These are phyloP conservation scores for Orchestia grillus DNA, from an alignment of 1,140 invertebrate species.

Conservation along the genomic window DNA sequence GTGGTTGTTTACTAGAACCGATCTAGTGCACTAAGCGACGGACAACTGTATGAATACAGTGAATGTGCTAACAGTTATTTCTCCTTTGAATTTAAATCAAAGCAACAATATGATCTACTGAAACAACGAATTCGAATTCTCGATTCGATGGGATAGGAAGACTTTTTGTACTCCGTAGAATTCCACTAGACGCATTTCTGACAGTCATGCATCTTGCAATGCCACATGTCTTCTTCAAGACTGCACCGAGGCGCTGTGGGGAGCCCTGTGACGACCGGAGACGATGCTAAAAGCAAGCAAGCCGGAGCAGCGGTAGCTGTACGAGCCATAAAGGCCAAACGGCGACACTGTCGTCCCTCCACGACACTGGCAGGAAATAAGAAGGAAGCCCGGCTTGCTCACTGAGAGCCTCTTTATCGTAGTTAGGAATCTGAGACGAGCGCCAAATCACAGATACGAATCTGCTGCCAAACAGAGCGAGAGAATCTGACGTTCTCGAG, in stretches of 20 bases:
- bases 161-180: no score
- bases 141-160: no score
- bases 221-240: not conserved
- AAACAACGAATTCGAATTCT: no score
- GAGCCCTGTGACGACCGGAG: not conserved
- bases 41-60: no score
- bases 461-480: not conserved
- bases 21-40: no score
- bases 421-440: not conserved
- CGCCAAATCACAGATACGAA: not conserved
- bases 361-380: not conserved
- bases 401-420: not conserved
- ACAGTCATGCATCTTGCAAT: not conserved
- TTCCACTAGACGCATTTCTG: not conserved
- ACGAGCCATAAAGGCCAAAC: not conserved
- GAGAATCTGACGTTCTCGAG: not conserved
- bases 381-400: not conserved
- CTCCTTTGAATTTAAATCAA: no score
- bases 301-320: not conserved
- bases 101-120: no score
- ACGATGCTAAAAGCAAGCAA: not conserved
- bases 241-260: not conserved
- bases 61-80: no score
- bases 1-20: no score
- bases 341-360: not conserved